These are phyloP conservation scores for Lordiphosa stackelbergi DNA, from an alignment of 1,140 invertebrate species.

Conservation along the genomic window DNA sequence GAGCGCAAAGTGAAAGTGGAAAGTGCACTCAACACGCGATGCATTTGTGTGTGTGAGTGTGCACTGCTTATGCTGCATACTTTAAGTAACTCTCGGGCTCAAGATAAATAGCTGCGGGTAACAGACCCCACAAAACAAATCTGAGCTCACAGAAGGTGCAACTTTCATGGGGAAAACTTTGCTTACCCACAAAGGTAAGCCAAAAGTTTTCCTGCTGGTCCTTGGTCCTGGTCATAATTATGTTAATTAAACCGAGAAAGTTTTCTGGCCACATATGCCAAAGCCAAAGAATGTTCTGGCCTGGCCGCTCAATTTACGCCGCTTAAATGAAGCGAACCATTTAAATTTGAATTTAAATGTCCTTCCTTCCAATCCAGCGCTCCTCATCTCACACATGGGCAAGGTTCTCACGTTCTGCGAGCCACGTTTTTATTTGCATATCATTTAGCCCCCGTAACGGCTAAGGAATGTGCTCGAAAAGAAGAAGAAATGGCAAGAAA, in stretches of 20 bases:
- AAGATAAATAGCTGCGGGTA: slow-evolving; percentile 67
- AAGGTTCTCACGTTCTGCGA: slow-evolving; percentile 22
- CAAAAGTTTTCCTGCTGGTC: slow-evolving; percentile 19
- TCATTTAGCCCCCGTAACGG: slow-evolving; percentile 58
- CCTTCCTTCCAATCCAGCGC: slow-evolving; percentile 13
- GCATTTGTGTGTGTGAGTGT: slow-evolving; percentile 16
- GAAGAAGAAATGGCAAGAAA: slow-evolving; percentile 14
- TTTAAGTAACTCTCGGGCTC: slow-evolving; percentile 45
- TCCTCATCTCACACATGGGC: slow-evolving; percentile 10
- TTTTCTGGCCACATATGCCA: slow-evolving; percentile 33
- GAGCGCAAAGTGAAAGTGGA: slow-evolving; percentile 68
- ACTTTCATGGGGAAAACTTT: slow-evolving; percentile 29
- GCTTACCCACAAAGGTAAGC: slow-evolving; percentile 19
- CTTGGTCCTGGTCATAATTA: slow-evolving; percentile 45
- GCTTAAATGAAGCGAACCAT: slow-evolving; percentile 61
- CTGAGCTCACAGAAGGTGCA: slow-evolving; percentile 14
- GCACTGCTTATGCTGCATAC: slow-evolving; percentile 62
- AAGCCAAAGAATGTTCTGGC: neutral
- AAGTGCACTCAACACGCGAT: slow-evolving; percentile 60
- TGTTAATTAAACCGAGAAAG: slow-evolving; percentile 60
- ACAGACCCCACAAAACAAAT: slow-evolving; percentile 4
- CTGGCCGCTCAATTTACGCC: slow-evolving; percentile 23
- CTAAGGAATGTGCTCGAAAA: slow-evolving; percentile 43
- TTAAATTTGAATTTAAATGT: slow-evolving; percentile 72
- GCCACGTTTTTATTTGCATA: slow-evolving; percentile 70